Evolutionary conservation across 1,140 invertebrate genomes (phyloP).

Genomic region (Trichonephila inaurata): DNA sequence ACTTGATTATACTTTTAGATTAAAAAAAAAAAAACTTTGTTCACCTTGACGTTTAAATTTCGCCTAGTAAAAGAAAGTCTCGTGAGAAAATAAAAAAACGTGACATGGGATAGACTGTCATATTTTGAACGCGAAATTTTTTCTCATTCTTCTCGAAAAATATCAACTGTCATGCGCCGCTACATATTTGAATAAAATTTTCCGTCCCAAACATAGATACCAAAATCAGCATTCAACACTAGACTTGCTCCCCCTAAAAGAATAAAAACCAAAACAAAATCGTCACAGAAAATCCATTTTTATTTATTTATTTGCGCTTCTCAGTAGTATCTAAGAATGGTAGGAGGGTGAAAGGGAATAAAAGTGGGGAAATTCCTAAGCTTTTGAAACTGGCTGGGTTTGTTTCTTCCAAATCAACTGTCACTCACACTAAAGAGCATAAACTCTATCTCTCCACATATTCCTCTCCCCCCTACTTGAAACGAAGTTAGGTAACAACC

Average conservation of each 20-base stretch:
- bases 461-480: conserved; percentile 40
- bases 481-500: conserved; percentile 76
- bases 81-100: neutral
- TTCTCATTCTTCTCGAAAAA: conserved; percentile 21
- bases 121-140: conserved; percentile 5
- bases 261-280: conserved; percentile 70
- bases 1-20: too few species aligned
- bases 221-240: conserved; percentile 69
- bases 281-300: conserved; percentile 59
- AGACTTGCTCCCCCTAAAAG: conserved; percentile 52
- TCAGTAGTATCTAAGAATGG: neutral
- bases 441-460: conserved; percentile 55
- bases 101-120: neutral
- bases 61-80: neutral
- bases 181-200: conserved; percentile 55
- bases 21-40: too few species aligned
- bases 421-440: conserved; percentile 75
- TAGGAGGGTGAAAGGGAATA: neutral
- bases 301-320: conserved; percentile 70
- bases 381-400: conserved; percentile 61
- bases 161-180: conserved; percentile 36
- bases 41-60: neutral
- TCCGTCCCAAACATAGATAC: conserved; percentile 38
- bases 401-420: conserved; percentile 75
- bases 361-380: conserved; percentile 7